Conservation (phyloP, 2,797 vertebrate species). For the Rhynchotus rufescens region DNA sequence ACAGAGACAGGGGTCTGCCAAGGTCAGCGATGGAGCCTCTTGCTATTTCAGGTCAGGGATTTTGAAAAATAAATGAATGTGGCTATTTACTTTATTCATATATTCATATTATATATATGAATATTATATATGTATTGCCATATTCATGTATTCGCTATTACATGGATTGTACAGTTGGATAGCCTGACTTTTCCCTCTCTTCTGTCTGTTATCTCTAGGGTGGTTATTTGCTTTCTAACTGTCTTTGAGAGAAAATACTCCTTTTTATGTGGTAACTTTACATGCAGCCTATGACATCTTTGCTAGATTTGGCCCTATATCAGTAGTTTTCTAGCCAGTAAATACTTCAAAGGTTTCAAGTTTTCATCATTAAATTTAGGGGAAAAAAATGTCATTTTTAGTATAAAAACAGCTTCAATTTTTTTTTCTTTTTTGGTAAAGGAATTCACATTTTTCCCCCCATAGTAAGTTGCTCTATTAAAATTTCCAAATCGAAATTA, state of each 20-base stretch:
- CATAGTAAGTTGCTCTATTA: neutral
- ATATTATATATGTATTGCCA: too few species aligned
- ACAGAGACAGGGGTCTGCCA: neutral
- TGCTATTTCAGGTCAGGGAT: neutral
- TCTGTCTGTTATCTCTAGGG: neutral
- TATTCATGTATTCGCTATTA: neutral
- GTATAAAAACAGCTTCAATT: neutral
- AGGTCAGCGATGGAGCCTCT: neutral
- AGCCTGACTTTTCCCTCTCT: neutral
- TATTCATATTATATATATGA: neutral
- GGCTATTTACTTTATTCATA: neutral
- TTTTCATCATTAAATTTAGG: conserved; percentile 6
- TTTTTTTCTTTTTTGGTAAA: neutral
- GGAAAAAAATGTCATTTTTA: neutral
- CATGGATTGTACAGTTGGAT: neutral
- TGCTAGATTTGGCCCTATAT: neutral
- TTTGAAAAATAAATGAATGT: neutral
- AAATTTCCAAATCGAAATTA: neutral
- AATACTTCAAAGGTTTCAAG: neutral
- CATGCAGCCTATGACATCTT: neutral
- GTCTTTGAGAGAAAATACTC: neutral
- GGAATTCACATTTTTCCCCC: neutral
- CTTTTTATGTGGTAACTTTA: neutral
- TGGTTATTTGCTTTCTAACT: neutral
- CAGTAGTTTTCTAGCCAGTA: neutral